Percentiles rank a stretch among this genome's conserved stretches.
These are phyloP conservation scores for Sebastes variabilis DNA, from an alignment of 2,797 vertebrate species.

Conservation along the genomic window DNA sequence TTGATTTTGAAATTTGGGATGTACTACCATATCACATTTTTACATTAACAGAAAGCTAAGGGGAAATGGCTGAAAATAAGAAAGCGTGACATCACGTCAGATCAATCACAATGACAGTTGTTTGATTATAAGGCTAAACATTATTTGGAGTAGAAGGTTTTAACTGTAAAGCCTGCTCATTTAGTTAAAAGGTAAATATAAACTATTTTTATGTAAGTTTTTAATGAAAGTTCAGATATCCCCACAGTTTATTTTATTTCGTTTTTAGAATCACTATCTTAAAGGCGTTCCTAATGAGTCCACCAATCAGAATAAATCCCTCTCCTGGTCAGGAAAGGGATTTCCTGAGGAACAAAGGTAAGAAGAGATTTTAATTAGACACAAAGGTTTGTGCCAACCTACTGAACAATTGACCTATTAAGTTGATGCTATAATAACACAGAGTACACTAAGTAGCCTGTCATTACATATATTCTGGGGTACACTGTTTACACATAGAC, in stretches of 20 bases:
- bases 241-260: not conserved
- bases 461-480: not conserved
- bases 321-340: not conserved
- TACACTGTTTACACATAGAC: not conserved
- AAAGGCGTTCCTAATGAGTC: not conserved
- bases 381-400: not conserved
- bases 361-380: not conserved
- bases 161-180: not conserved
- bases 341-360: not conserved
- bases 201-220: not conserved
- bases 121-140: not conserved
- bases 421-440: not conserved
- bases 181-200: not conserved
- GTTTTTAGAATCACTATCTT: not conserved
- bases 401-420: not conserved
- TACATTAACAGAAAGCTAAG: too few relatives aligned
- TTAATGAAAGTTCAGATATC: not conserved
- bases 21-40: too few relatives aligned
- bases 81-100: not conserved
- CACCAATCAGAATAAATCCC: conserved; percentile 3
- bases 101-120: not conserved
- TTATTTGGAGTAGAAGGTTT: not conserved
- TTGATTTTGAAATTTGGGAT: too few relatives aligned
- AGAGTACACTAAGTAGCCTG: not conserved
- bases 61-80: not conserved